A percentile compares a stretch with the other conserved stretches of the same genome.
Evolutionary conservation across 2,113 vertebrate species (phyloP).

Genomic region (Odontophorus gujanensis): DNA sequence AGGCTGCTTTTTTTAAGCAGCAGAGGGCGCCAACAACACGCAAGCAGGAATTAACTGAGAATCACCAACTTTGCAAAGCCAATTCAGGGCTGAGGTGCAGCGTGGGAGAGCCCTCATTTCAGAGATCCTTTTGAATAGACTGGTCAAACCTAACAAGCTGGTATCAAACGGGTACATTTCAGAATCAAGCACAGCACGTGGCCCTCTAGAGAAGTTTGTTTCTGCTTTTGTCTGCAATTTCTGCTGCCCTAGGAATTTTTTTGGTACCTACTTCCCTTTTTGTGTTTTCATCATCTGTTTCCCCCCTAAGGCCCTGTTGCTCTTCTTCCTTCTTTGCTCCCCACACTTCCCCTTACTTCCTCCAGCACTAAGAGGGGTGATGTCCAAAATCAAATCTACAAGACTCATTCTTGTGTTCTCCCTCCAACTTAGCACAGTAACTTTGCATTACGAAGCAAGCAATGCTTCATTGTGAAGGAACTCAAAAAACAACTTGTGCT

Average conservation of each 20-base stretch:
- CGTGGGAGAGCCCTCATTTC: neutral
- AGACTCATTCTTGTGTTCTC: neutral
- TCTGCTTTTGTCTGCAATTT: constrained; percentile 24
- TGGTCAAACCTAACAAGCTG: neutral
- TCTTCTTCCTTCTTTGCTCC: neutral
- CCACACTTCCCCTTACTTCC: neutral
- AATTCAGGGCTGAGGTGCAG: neutral
- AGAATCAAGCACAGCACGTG: accelerated
- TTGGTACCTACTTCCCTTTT: constrained; percentile 22
- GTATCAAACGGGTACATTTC: accelerated
- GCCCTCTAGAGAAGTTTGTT: neutral
- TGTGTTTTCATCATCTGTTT: constrained; percentile 29
- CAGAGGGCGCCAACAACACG: constrained; percentile 53
- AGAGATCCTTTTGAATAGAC: neutral
- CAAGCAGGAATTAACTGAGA: accelerated
- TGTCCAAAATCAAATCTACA: neutral
- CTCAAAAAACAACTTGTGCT: neutral
- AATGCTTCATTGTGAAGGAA: neutral
- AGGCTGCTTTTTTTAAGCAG: neutral
- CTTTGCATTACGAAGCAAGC: accelerated
- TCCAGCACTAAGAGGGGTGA: neutral
- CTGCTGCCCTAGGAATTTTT: neutral
- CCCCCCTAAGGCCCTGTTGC: neutral
- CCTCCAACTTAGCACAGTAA: neutral
- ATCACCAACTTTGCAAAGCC: neutral